Evolutionary conservation across 2,113 vertebrate species (phyloP), one percentile per base, ranked within the genome.

Genomic region (Polyodon spathula): DNA sequence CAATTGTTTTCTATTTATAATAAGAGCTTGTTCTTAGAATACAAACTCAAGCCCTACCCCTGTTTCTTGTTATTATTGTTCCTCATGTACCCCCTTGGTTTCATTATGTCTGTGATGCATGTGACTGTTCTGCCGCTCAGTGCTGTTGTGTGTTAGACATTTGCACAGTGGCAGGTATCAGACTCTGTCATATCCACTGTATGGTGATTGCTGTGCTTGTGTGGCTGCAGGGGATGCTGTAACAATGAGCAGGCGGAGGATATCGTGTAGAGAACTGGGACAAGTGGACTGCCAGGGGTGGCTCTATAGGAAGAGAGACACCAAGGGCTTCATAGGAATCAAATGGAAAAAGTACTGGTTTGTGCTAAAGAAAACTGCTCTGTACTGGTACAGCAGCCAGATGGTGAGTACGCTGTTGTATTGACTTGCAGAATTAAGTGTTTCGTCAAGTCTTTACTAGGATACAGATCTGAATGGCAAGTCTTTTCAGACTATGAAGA

Each of bases 321-420:
- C 86, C 71, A 94, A 90, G 74, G 85, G 85, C 66, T 97, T 98
- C 66, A 85, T 98, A 62, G 87, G 92, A 50, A 92, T 92, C 70
- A 98, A 98, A 83, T 98, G 96, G 96, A 98, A 91, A 76, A 98
- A 96, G 83, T 95, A 92, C 85, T 98, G 96, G 96, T 95, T 95
- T 66, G 89, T 96, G 54, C 87, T 98, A 67, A 98, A 98, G 86
- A 93, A 81, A 62, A 91, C 91, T 0, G 88, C 91, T 0, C 79
- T 98, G 1, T 98, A 97, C 66, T 98, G 96, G 96, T 98, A 98
- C 74, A 80, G 67, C 76, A 92, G 78, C 67, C 92, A 94, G 40
- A 68, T 90, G 88, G 96, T 98, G 79, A 94, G 96, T 89, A 68
- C 37, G 4, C 27, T 27, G 27, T 3, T 27, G 27, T 1, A 27